Conservation (phyloP, 2,888 invertebrate species). For the Trichogramma evanescens region DNA sequence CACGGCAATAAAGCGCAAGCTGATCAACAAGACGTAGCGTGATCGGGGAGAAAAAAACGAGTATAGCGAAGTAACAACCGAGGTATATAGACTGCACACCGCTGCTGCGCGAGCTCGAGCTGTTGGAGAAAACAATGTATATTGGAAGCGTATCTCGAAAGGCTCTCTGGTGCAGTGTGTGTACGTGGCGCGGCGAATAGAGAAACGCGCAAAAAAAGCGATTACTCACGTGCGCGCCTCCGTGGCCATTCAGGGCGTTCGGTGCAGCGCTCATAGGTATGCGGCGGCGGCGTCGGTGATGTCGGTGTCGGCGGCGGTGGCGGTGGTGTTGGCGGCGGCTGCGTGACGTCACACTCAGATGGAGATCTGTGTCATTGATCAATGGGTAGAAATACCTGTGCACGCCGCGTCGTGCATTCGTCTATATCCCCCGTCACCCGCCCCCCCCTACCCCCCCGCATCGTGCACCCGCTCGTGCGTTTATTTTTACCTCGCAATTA, state of each 20-base stretch:
- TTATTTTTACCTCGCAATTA: conserved; percentile 10
- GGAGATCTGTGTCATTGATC: conserved; percentile 32
- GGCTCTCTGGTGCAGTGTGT: no score
- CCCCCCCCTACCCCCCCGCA: background rate
- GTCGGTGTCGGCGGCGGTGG: conserved; percentile 7
- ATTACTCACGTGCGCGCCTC: conserved; percentile 6
- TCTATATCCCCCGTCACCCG: no score
- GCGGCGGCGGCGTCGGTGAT: conserved; percentile 1
- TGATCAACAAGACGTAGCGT: no score
- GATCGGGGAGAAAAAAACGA: no score
- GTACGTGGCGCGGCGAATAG: background rate
- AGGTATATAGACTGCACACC: no score
- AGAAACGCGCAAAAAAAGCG: background rate
- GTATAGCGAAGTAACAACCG: no score
- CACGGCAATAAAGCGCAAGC: no score
- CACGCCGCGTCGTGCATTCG: conserved; percentile 1
- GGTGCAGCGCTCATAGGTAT: background rate
- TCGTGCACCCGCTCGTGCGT: background rate
- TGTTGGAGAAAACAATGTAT: no score
- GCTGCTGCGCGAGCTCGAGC: no score
- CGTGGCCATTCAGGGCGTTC: background rate
- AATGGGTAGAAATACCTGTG: conserved; percentile 28
- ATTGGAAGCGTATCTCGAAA: no score
- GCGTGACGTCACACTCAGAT: conserved; percentile 25
- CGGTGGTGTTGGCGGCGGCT: background rate